Evolutionary conservation across 64 coral and sea anemone species (phyloP).

Genomic region (Dendrophyllia cribrosa): DNA sequence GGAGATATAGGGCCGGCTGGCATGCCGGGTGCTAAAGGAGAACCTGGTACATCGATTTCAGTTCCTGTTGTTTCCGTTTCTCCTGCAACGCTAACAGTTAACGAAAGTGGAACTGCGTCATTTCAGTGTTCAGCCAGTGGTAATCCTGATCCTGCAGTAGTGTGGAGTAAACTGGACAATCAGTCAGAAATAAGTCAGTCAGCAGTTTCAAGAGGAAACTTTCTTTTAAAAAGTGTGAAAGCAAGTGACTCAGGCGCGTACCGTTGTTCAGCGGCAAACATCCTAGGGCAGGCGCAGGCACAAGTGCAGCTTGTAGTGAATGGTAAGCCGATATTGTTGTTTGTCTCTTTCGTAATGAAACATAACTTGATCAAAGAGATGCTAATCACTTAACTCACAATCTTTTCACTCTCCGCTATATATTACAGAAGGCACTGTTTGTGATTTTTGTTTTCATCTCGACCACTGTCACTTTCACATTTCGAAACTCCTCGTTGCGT

Average conservation of each 20-base stretch:
- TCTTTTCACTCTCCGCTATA: too few relatives aligned
- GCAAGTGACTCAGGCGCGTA: slow-evolving; percentile 46
- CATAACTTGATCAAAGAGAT: too few relatives aligned
- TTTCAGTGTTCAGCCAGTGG: slow-evolving; percentile 70
- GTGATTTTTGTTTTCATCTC: too few relatives aligned
- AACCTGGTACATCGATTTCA: slow-evolving; percentile 14
- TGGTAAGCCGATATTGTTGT: not conserved
- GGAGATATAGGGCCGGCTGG: slow-evolving; percentile 17
- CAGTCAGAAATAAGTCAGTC: not conserved
- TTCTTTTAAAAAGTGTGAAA: slow-evolving; percentile 47
- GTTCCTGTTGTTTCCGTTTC: slow-evolving; percentile 14
- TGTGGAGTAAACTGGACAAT: slow-evolving; percentile 57
- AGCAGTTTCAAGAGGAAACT: not conserved
- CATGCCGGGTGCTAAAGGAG: slow-evolving; percentile 62
- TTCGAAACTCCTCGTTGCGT: too few relatives aligned
- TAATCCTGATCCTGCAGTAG: slow-evolving; percentile 48
- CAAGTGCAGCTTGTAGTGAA: slow-evolving; percentile 23
- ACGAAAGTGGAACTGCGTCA: slow-evolving; percentile 7
- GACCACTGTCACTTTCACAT: too few relatives aligned
- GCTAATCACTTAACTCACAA: too few relatives aligned
- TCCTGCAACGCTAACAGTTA: not conserved
- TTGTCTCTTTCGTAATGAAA: too few relatives aligned
- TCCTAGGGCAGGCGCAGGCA: slow-evolving; percentile 38
- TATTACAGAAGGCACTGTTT: too few relatives aligned
- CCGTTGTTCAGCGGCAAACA: slow-evolving; percentile 30